These are phyloP conservation scores for Osmoderma eremita DNA, from an alignment of 2,888 invertebrate genomes.

Conservation along the genomic window DNA sequence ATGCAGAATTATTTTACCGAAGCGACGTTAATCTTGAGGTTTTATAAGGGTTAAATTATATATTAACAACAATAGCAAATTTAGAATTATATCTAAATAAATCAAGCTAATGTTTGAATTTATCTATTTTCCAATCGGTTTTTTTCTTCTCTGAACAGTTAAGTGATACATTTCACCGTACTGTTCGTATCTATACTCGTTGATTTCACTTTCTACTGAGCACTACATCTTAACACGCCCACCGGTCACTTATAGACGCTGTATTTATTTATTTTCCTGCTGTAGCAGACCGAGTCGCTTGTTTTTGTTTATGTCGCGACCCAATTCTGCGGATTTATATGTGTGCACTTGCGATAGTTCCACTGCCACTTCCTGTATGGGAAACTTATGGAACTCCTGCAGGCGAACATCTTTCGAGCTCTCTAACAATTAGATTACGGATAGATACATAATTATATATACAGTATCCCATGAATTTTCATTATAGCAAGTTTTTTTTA, in stretches of 20 bases:
- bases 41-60: too few species aligned
- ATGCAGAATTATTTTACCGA: too few species aligned
- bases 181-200: background rate
- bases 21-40: too few species aligned
- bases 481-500: background rate
- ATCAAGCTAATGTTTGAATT: too few species aligned
- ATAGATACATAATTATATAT: background rate
- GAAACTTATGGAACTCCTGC: slow-evolving; percentile 16
- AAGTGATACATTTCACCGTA: background rate
- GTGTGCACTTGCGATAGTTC: background rate
- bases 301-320: slow-evolving; percentile 23
- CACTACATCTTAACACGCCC: slow-evolving; percentile 14
- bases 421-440: background rate
- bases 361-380: slow-evolving; percentile 19
- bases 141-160: background rate
- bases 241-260: background rate
- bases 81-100: too few species aligned
- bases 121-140: too few species aligned
- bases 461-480: background rate
- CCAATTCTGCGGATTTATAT: slow-evolving; percentile 8
- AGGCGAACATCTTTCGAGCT: background rate
- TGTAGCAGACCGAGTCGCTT: background rate
- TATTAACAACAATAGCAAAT: too few species aligned
- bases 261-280: slow-evolving; percentile 17
- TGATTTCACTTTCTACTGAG: slow-evolving; percentile 28